A percentile compares a stretch with the other conserved stretches of the same genome.
Conservation (phyloP, 2,797 vertebrate species). For the Cynodonichthys magdalenae region DNA sequence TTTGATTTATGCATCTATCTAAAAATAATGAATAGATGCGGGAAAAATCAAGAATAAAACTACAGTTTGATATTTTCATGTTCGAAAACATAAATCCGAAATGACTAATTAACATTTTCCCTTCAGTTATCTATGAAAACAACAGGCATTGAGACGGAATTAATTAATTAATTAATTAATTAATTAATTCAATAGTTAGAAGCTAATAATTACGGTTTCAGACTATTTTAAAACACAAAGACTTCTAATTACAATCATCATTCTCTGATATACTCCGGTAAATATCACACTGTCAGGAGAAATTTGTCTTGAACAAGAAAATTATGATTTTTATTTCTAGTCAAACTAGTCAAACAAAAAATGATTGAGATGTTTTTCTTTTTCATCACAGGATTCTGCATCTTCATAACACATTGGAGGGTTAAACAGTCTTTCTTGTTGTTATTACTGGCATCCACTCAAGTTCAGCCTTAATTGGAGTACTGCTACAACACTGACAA, state of each 20-base stretch:
- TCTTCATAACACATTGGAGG: constrained; percentile 13
- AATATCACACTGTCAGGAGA: constrained; percentile 8
- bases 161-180: background rate
- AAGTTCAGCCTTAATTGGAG: constrained; percentile 51
- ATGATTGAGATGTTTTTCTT: constrained; percentile 8
- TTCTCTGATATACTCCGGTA: constrained; percentile 3
- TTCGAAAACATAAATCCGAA: background rate
- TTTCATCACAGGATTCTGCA: constrained; percentile 11
- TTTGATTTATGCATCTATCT: background rate
- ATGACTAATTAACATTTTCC: background rate
- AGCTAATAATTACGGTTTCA: background rate
- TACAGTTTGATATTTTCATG: background rate
- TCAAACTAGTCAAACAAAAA: background rate
- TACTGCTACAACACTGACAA: constrained; percentile 15
- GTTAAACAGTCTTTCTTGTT: constrained; percentile 24
- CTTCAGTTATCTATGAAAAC: background rate
- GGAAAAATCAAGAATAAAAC: background rate
- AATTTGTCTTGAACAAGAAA: constrained; percentile 3
- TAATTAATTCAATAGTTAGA: background rate
- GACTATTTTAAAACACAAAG: constrained; percentile 17
- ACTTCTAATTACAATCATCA: constrained; percentile 36
- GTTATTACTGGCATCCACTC: constrained; percentile 34
- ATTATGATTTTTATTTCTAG: background rate
- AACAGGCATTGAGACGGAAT: background rate
- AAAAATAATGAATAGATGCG: background rate